Evolutionary conservation across 2,113 vertebrate genomes (phyloP), one percentile per base, ranked within the genome.

Genomic region (Vireo altiloquus): DNA sequence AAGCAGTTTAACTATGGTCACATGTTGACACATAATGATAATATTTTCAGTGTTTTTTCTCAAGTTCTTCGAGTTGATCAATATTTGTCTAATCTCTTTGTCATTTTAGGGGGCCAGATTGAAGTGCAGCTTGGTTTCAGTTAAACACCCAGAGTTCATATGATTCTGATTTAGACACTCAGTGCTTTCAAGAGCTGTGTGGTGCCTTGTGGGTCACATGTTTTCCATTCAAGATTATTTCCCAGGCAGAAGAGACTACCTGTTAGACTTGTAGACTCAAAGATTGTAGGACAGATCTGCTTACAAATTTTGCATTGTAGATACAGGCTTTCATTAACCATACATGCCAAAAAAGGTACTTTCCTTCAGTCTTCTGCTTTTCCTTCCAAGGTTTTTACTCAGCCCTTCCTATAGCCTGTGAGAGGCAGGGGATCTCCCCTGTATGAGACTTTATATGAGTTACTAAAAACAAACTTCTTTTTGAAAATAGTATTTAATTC

Each of bases 181-280:
- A 56, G 27, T 50, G 23, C 70, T 91, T 79, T 82, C 31, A 54
- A 28, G 61, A 79, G 9, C 82, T 75, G 47, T 44, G 17, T 76
- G 10, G 53, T 79, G 69, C 39, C 37, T 75, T 63, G 8, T 2
- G 1, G 13, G 52, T 78, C 57, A 92, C 30, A 37, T 89, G 30
- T 44, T 95, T 88, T 92, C 71, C 22, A 49, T 91, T 71, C 56
- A 71, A 63, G 52, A 59, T 84, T 5, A 59, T 87, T 94, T 92
- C 39, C 68, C 33, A 76, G 37, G 82, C 63, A 90, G 40, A 91
- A 92, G 63, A 53, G 35, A 39, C 24, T 49, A 56, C 68, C 16
- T 16, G 59, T 42, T 49, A 44, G 46, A 85, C 30, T 57, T 53
- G 13, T 69, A 85, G 71, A 46, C 16, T 87, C 1, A 0, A 71